phyloP scores from a whole-genome alignment of 2,113 vertebrate genomes.

The Rhinopomastus cyanomelas region DNA sequence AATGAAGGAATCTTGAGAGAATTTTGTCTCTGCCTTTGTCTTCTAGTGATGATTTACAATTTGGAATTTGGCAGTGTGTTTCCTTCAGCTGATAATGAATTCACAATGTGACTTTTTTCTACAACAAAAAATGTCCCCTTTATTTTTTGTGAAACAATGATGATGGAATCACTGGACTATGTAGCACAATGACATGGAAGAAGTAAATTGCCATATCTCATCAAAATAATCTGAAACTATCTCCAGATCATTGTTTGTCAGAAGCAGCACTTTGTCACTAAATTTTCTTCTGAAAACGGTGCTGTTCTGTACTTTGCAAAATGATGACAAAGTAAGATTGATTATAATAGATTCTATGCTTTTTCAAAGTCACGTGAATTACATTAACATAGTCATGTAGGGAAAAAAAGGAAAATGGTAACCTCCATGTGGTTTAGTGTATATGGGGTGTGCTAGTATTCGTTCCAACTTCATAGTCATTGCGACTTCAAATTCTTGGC shows the following conservation, averaged over 20 bases:
- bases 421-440: not conserved
- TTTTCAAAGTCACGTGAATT: not conserved
- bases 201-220: not conserved
- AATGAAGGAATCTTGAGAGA: constrained; percentile 26
- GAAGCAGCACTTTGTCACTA: not conserved
- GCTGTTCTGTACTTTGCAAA: not conserved
- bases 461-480: not conserved
- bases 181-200: not conserved
- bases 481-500: not conserved
- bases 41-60: constrained; percentile 13
- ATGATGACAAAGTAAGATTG: not conserved
- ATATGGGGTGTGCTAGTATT: not conserved
- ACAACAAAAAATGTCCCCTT: not conserved
- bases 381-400: not conserved
- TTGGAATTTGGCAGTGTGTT: not conserved
- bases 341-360: constrained; percentile 8
- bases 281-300: not conserved
- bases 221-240: constrained; percentile 17
- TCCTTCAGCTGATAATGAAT: constrained; percentile 5
- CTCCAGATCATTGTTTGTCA: not conserved
- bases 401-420: not conserved
- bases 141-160: not conserved
- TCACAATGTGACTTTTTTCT: not conserved
- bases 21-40: constrained; percentile 20
- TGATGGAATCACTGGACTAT: not conserved